A percentile compares a stretch with the other conserved stretches of the same genome.
Conservation (phyloP, 1,140 invertebrate species). For the Megathymus violae region DNA sequence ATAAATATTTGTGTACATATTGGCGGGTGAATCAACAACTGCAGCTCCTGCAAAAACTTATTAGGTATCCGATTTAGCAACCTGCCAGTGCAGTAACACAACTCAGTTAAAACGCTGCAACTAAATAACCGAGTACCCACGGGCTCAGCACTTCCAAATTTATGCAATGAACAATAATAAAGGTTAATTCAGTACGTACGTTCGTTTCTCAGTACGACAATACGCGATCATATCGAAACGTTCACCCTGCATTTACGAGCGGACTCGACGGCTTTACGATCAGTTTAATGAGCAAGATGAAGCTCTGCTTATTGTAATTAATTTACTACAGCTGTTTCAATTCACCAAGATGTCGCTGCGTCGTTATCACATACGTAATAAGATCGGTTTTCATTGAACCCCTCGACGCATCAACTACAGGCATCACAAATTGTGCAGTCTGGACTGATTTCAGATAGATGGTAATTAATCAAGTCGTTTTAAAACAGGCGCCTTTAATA, state of each 20-base stretch:
- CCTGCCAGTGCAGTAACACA: too few species aligned
- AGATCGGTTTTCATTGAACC: slow-evolving; percentile 7
- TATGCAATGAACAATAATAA: slow-evolving; percentile 30
- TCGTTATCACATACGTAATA: slow-evolving; percentile 25
- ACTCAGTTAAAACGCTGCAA: too few species aligned
- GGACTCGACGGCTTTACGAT: slow-evolving; percentile 25
- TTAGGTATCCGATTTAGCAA: too few species aligned
- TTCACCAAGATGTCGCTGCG: slow-evolving; percentile 9
- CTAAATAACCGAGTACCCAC: too few species aligned
- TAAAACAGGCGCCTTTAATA: neutral
- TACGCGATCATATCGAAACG: slow-evolving; percentile 28
- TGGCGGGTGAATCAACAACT: too few species aligned
- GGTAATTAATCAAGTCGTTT: neutral
- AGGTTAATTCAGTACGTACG: slow-evolving; percentile 27
- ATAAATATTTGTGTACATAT: too few species aligned
- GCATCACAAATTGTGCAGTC: neutral
- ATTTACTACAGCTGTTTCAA: slow-evolving; percentile 28
- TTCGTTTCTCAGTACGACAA: slow-evolving; percentile 29
- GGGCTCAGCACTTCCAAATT: slow-evolving; percentile 17
- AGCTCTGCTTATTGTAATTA: slow-evolving; percentile 35
- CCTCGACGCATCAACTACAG: slow-evolving; percentile 1
- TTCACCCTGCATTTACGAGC: slow-evolving; percentile 34
- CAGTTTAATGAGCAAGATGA: slow-evolving; percentile 34
- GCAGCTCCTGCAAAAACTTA: too few species aligned
- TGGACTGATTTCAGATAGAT: neutral